phyloP scores from a whole-genome alignment of 2,888 invertebrate genomes.

The Poecilobothrus nobilitatus region DNA sequence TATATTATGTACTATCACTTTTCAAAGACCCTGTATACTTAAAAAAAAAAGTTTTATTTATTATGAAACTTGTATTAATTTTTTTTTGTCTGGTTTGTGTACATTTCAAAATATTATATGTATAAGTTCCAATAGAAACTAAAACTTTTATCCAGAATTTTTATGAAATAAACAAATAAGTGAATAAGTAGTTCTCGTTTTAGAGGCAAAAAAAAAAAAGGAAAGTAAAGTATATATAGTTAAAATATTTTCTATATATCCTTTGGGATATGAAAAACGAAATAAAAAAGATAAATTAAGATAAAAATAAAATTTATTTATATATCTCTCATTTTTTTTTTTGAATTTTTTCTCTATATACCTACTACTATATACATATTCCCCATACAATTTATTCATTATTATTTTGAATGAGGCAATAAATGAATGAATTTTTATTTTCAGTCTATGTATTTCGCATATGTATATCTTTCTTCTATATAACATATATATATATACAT shows the following conservation, averaged over 20 bases:
- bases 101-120: not conserved
- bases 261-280: not conserved
- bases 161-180: not conserved
- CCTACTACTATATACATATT: no score
- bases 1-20: no score
- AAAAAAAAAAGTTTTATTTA: no score
- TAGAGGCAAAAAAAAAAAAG: not conserved
- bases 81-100: constrained; percentile 4
- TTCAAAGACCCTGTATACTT: no score
- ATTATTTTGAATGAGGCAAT: no score
- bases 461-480: no score
- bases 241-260: not conserved
- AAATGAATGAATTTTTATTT: no score
- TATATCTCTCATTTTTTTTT: not conserved
- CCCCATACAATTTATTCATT: no score
- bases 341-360: no score
- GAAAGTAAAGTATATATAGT: not conserved
- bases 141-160: not conserved
- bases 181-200: not conserved
- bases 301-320: not conserved
- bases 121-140: not conserved
- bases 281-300: not conserved
- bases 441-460: no score
- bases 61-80: no score
- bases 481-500: no score